Conservation (phyloP, 2,888 invertebrate genomes). For the Melangyna quadrimaculata region DNA sequence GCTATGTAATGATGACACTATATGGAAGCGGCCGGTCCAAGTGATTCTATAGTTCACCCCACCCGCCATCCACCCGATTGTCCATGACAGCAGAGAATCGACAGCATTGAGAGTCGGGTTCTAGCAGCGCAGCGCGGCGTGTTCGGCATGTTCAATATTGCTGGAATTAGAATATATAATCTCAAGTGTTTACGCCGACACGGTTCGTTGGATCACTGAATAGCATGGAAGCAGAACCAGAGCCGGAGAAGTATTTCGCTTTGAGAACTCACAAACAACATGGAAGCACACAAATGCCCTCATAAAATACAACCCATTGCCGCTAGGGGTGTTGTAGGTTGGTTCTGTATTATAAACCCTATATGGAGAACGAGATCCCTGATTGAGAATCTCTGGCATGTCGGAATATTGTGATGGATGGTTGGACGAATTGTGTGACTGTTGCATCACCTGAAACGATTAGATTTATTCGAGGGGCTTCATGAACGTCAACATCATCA, state of each 20-base stretch:
- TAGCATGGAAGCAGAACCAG: slow-evolving; percentile 48
- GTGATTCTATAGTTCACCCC: slow-evolving; percentile 7
- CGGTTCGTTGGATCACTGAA: slow-evolving; percentile 62
- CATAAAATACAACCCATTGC: not conserved
- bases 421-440: slow-evolving; percentile 52
- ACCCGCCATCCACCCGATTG: slow-evolving; percentile 1
- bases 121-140: not conserved
- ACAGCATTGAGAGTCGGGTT: not conserved
- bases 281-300: not conserved
- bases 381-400: slow-evolving; percentile 43
- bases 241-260: slow-evolving; percentile 47
- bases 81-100: not conserved
- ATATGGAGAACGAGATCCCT: slow-evolving; percentile 17
- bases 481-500: slow-evolving; percentile 50
- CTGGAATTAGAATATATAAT: slow-evolving; percentile 53
- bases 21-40: slow-evolving; percentile 28
- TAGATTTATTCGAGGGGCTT: slow-evolving; percentile 55
- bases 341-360: not conserved
- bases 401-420: slow-evolving; percentile 61
- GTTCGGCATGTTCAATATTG: slow-evolving; percentile 26
- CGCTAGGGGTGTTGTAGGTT: slow-evolving; percentile 28
- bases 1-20: slow-evolving; percentile 21
- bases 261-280: slow-evolving; percentile 18
- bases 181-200: slow-evolving; percentile 65
- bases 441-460: slow-evolving; percentile 55